Percentiles rank a stretch among this genome's conserved stretches.
These are phyloP conservation scores for Pelodytes ibericus DNA, from an alignment of 2,797 vertebrate species.

Conservation along the genomic window DNA sequence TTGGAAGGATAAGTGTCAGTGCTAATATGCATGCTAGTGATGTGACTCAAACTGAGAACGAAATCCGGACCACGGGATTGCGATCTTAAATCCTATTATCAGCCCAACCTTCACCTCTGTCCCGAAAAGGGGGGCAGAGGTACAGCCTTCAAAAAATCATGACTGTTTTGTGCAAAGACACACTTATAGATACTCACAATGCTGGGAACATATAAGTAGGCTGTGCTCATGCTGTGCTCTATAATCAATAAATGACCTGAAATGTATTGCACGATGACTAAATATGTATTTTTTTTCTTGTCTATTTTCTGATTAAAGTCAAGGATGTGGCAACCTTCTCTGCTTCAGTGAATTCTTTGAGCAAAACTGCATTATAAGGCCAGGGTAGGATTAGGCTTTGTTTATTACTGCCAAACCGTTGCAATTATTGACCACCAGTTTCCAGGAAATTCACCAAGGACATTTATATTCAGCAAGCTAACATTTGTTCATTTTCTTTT, in stretches of 20 bases:
- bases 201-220: not conserved
- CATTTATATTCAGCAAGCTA: constrained; percentile 50
- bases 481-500: constrained; percentile 48
- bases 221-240: not conserved
- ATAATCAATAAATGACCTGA: constrained; percentile 7
- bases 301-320: constrained; percentile 53
- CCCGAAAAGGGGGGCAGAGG: too few relatives aligned
- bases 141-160: too few relatives aligned
- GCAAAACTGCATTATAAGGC: constrained; percentile 44
- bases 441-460: constrained; percentile 55
- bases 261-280: constrained; percentile 1
- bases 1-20: too few relatives aligned
- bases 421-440: constrained; percentile 60
- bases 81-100: too few relatives aligned
- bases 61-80: too few relatives aligned
- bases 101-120: too few relatives aligned
- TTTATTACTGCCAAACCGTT: constrained; percentile 55
- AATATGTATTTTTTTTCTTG: constrained; percentile 57
- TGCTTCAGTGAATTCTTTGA: constrained; percentile 57
- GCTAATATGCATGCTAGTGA: too few relatives aligned
- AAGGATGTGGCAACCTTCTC: constrained; percentile 61
- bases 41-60: too few relatives aligned
- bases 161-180: too few relatives aligned
- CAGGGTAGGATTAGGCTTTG: constrained; percentile 57
- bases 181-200: not conserved